Base-by-base conservation (phyloP, 2,888 invertebrate species). In the Leptura quadrifasciata region DNA sequence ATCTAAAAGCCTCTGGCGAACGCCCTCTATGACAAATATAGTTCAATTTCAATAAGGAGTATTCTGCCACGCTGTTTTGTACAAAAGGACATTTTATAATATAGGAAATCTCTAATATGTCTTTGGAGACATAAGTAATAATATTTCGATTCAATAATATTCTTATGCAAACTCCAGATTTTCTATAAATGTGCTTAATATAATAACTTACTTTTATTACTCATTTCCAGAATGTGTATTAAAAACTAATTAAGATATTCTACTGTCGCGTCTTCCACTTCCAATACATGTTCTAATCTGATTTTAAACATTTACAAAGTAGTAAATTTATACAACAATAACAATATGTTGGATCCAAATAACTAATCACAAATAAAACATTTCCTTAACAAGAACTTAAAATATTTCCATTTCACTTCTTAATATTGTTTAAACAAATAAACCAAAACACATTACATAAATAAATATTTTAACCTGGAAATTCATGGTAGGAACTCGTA, bases 381-480 rank as follows among this genome's bases (percentile, higher is more conserved):
- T 63, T 60, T 27, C 17, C 55, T 55, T 9, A 18, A 55, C 2
- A 10, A 20, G 20, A 21, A 57, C 12, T 57, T 18, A 4, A 20
- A 20, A 57, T 57, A 20, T 20, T 20, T 21, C 21, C 21, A 5
- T 9, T 21, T 18, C 57, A 9, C 3, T 18, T 57, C 21, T 21
- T 21, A 57, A 57, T 21, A 20, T 2, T 21, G 20, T 57, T 57
- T 57, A 21, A 20, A 57, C 21, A 68, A 68, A 55, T 24, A 68
- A 68, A 68, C 20, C 20, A 21, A 57, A 31, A 24, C 31, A 27
- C 47, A 47, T 35, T 31, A 68, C 1, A 68, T 68, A 57, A 55
- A 55, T n/a, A 31, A 57, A 69, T 35, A 57, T 20, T 47, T 21
- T 63, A 39, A 63, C 39, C 63, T 63, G 63, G 35, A 63, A 60